These are phyloP conservation scores for Parambassis ranga DNA, from an alignment of 2,797 vertebrate genomes.

Conservation along the genomic window DNA sequence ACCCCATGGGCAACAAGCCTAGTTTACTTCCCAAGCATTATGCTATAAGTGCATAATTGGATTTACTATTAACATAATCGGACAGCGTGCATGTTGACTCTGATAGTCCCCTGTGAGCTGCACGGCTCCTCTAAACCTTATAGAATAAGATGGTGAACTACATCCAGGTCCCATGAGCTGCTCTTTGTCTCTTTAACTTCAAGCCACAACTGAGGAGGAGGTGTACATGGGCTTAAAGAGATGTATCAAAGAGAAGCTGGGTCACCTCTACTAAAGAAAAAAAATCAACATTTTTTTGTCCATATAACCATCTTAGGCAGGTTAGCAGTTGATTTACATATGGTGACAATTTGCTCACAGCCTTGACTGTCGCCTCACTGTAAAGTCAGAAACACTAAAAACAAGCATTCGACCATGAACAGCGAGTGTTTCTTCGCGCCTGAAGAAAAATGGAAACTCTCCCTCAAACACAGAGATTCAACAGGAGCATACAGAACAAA, in stretches of 20 bases:
- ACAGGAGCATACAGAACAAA: conserved; percentile 14
- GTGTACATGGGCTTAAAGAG: conserved; percentile 15
- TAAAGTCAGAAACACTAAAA: background rate
- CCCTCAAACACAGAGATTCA: conserved; percentile 33
- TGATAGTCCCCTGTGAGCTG: conserved; percentile 71
- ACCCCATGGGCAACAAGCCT: conserved; percentile 73
- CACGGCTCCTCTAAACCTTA: conserved; percentile 66
- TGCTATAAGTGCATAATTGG: conserved; percentile 80
- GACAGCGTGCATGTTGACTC: conserved; percentile 76
- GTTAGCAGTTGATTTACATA: background rate
- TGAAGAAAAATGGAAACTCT: conserved; percentile 16
- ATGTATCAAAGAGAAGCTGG: background rate
- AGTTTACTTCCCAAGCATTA: conserved; percentile 74
- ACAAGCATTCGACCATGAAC: conserved; percentile 13
- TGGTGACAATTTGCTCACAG: background rate
- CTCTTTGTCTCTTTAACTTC: conserved; percentile 54
- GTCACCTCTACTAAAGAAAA: background rate
- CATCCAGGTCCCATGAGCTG: conserved; percentile 57
- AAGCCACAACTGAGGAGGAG: conserved; percentile 10
- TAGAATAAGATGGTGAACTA: conserved; percentile 49
- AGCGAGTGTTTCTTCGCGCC: conserved; percentile 19
- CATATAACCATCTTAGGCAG: background rate
- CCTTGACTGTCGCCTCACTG: background rate
- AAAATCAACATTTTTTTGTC: background rate
- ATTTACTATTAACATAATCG: conserved; percentile 83